Base-by-base conservation (phyloP, 2,797 vertebrate species). In the Yasuhikotakia modesta region DNA sequence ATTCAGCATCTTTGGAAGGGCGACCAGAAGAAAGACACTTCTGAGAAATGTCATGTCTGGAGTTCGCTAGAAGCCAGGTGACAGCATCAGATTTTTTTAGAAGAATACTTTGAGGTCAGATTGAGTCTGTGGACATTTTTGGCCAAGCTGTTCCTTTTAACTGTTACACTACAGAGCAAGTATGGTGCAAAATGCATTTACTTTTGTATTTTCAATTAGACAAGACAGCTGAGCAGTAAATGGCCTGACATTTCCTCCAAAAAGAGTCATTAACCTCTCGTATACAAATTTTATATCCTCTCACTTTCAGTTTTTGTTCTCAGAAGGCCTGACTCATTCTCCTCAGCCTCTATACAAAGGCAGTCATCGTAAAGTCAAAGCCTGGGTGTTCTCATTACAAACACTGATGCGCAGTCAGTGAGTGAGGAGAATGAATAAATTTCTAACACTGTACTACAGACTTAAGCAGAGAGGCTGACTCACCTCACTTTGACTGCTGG, bases 391-490 rank as follows among this genome's bases (percentile, higher is more conserved):
- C 27, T 77, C 74, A 52, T 77, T 61, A 69, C 57, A 13, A 69
- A 48, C 43, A 1, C 53, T 60, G 53, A 69, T 46, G 53, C 64
- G 4, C 72, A 65, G 46, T 14, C 30, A 57, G 48, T 55, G 66
- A 79, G 43, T 71, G 71, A 76, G 53, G 43, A 52, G 68, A 53
- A 73, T 69, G 80, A 84, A 76, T 80, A 53, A 73, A 70, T 69
- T 52, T 65, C 64, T 55, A 52, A 55, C 64, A 45, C 69, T 74
- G 68, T 80, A 69, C 68, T 43, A 27, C 81, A 82, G 74, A 52
- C 78, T 80, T 78, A 61, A 76, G 72, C 48, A 64, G 48, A 76
- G 68, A 76, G 69, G 64, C 76, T 84, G 80, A 84, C 74, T 84
- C 78, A 80, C 66, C 74, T 69, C n/a, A 66, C 65, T 82, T 74